Percentiles rank a stretch among this genome's conserved stretches.
These are phyloP conservation scores for Tachina grossa DNA, from an alignment of 2,888 invertebrate species.

Conservation along the genomic window DNA sequence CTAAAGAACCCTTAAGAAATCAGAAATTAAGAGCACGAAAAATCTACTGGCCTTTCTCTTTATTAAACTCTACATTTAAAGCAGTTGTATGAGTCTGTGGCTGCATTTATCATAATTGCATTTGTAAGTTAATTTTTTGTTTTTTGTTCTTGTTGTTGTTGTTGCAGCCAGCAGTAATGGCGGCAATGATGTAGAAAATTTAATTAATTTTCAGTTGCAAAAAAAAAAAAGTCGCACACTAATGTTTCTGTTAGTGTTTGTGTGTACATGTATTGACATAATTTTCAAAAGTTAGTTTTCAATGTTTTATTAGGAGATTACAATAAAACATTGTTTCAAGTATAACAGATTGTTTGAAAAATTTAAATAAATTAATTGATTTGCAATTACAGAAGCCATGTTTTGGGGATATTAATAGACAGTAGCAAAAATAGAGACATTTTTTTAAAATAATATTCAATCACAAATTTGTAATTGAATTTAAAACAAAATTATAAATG, in stretches of 20 bases:
- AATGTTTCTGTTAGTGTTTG: slow-evolving; percentile 1
- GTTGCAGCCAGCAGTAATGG: background rate
- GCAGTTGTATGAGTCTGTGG: background rate
- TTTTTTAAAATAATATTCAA: slow-evolving; percentile 4
- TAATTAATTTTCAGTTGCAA: slow-evolving; percentile 42
- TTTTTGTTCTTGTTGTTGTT: background rate
- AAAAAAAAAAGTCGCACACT: background rate
- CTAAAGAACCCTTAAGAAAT: too few species aligned
- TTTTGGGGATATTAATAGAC: background rate
- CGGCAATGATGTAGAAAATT: slow-evolving; percentile 53
- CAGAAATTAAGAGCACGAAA: background rate
- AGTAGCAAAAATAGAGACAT: background rate
- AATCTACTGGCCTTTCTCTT: background rate
- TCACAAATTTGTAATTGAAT: background rate
- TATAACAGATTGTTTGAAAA: slow-evolving; percentile 32
- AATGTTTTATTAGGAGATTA: slow-evolving; percentile 32
- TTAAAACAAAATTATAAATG: background rate
- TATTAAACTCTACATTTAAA: background rate
- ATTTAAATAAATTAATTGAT: slow-evolving; percentile 58
- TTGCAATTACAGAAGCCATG: slow-evolving; percentile 2
- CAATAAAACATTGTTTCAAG: slow-evolving; percentile 28
- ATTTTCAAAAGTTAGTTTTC: slow-evolving; percentile 40
- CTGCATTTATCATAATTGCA: slow-evolving; percentile 31
- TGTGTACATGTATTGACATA: background rate
- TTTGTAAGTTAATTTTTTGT: slow-evolving; percentile 16